Base-by-base conservation (phyloP, 2,797 vertebrate genomes). In the Channallabes apus region DNA sequence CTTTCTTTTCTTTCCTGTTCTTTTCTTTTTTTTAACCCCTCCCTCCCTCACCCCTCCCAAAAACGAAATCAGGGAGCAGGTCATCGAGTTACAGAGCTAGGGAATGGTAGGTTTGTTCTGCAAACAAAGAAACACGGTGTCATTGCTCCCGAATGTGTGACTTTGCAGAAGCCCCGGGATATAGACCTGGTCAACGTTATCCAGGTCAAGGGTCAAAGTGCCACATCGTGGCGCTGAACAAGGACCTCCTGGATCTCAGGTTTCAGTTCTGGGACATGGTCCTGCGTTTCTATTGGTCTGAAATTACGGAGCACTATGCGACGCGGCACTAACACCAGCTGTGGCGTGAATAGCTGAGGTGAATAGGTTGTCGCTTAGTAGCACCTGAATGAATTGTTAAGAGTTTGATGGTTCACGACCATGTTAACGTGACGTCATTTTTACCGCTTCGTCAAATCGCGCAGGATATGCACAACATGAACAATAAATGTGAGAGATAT, bases 71-170 rank as follows among this genome's bases (percentile, higher is more conserved):
- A 71, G 88, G 68, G 84, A 87, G 85, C 84, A 85, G 85, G 90
- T 92, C 83, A 90, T 93, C 85, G 84, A 83, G 91, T 93, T 92
- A 90, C 90, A 80, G 83, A 75, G 73, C 80, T 68, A 56, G 84
- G 62, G 76, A 93, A 91, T 86, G 54, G 15, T n/a, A 9, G 59
- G 75, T 62, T 85, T 80, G 69, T 83, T 85, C 61, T 6, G 46
- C 61, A 80, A 88, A 80, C 83, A 82, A 85, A 79, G 67, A 46
- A 14, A 61, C 58, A 38, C 54, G 24, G 38, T 79, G 62, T 82
- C 59, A 56, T 41, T 54, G 67, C 20, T 69, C 56, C 38, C 65
- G 24, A 51, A 65, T 51, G 64, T 46, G 32, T 3, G 24, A 69
- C 17, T 27, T 24, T 24, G 32, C n/a, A 51, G 83, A 20, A 67